Conservation (phyloP, 2,888 invertebrate genomes). For the Acholoe squamosa region DNA sequence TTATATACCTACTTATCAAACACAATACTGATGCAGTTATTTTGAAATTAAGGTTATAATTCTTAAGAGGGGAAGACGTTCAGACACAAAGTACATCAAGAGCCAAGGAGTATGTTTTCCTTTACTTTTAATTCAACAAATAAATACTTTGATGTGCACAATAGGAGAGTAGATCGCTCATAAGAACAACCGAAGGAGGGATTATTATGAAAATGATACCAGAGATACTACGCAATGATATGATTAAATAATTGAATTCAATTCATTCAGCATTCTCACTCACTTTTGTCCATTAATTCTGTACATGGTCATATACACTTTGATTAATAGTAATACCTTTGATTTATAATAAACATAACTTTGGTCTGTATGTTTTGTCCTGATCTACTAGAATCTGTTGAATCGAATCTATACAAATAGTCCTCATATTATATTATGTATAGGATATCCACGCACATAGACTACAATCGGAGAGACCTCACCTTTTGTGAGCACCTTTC, state of each 20-base stretch:
- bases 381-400: neutral
- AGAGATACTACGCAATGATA: neutral
- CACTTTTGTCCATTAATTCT: neutral
- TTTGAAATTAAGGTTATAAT: neutral
- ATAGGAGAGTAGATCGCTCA: neutral
- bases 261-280: neutral
- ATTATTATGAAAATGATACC: conserved; percentile 14
- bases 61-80: neutral
- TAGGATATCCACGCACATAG: neutral
- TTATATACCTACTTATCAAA: conserved; percentile 26
- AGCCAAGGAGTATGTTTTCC: conserved; percentile 1
- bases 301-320: conserved; percentile 47
- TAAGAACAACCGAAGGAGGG: neutral
- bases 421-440: neutral
- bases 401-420: neutral
- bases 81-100: conserved; percentile 28
- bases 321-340: conserved; percentile 25
- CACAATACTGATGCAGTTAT: conserved; percentile 59
- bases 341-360: neutral
- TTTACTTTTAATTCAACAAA: conserved; percentile 39
- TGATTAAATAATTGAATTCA: conserved; percentile 16
- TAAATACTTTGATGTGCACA: neutral
- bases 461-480: neutral
- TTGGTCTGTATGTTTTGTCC: conserved; percentile 3
- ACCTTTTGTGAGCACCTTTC: too few relatives aligned